Evolutionary conservation across 2,888 invertebrate genomes (phyloP).

Genomic region (Thalpophila matura): DNA sequence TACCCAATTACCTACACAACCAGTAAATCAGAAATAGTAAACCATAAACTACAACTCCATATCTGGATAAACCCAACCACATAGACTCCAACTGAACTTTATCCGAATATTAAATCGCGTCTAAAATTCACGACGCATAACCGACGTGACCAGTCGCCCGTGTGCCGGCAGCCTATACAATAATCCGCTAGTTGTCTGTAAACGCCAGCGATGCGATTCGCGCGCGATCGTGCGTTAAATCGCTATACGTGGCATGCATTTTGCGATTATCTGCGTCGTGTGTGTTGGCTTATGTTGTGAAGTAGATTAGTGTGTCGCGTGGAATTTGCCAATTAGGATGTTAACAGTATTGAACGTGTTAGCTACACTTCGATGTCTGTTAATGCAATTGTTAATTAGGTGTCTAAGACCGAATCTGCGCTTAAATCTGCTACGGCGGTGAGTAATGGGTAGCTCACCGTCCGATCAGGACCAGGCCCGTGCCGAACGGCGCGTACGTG

Average conservation of each 20-base stretch:
- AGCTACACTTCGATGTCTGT: background rate
- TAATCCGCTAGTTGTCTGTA: conserved; percentile 59
- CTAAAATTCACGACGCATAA: conserved; percentile 55
- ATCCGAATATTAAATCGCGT: conserved; percentile 48
- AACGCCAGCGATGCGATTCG: conserved; percentile 53
- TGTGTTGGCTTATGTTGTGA: conserved; percentile 33
- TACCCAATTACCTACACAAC: background rate
- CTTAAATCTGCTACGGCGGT: too few relatives aligned
- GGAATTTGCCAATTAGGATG: conserved; percentile 23
- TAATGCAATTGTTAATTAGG: conserved; percentile 5
- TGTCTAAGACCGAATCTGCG: background rate
- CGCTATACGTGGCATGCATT: conserved; percentile 59
- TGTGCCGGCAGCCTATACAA: conserved; percentile 50
- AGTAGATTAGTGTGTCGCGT: conserved; percentile 33
- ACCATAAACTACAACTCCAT: too few relatives aligned
- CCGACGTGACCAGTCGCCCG: conserved; percentile 52
- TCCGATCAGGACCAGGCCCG: too few relatives aligned
- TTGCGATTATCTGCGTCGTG: conserved; percentile 53
- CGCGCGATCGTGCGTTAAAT: conserved; percentile 60
- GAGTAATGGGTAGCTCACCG: too few relatives aligned
- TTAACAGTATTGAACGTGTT: conserved; percentile 19
- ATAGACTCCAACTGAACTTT: conserved; percentile 28
- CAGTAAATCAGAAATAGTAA: conserved; percentile 4
- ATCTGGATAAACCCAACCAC: conserved; percentile 7
- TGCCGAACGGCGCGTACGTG: too few relatives aligned